Conservation (phyloP, 2,888 invertebrate species). For the Epirrhoe alternata region DNA sequence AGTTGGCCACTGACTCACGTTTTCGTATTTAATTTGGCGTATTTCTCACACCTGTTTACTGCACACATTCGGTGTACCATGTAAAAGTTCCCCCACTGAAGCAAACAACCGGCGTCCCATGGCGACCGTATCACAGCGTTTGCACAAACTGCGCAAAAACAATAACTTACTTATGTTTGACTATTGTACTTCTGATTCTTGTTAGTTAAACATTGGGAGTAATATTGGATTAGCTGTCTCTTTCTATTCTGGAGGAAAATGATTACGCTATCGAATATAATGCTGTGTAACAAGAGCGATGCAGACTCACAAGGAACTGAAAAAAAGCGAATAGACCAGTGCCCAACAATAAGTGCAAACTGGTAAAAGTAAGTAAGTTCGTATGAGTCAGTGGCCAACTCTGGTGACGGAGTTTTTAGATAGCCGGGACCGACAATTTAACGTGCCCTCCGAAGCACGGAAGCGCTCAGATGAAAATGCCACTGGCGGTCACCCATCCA, state of each 20-base stretch:
- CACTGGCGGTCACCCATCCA: no score
- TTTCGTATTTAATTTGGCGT: background rate
- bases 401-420: no score
- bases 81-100: slow-evolving; percentile 24
- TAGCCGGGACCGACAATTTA: no score
- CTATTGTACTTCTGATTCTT: slow-evolving; percentile 1
- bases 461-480: no score
- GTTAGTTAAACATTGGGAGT: background rate
- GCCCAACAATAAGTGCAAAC: no score
- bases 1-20: no score
- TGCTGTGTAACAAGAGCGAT: background rate
- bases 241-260: background rate
- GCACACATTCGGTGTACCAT: slow-evolving; percentile 5
- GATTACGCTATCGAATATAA: background rate
- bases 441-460: no score
- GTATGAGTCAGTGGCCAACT: no score
- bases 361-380: no score
- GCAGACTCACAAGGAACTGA: background rate
- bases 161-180: slow-evolving; percentile 26
- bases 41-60: background rate
- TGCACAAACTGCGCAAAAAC: slow-evolving; percentile 29
- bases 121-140: slow-evolving; percentile 39
- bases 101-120: slow-evolving; percentile 34
- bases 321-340: no score
- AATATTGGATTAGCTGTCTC: background rate